phyloP scores from a whole-genome alignment of 2,888 invertebrate genomes.

The Mimachlamys varia region DNA sequence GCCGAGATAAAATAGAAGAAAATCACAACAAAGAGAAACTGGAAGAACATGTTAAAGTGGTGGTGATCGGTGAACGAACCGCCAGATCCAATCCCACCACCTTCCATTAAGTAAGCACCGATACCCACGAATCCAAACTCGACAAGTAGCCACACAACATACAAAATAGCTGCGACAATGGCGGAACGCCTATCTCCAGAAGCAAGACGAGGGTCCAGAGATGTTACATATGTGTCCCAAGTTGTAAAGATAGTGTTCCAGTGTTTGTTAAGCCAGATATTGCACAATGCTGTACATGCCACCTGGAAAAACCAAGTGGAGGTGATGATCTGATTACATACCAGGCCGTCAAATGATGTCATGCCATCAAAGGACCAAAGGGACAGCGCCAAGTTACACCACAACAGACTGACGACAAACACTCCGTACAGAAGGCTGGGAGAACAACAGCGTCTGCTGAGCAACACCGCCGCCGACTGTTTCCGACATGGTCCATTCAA shows the following conservation, averaged over 20 bases:
- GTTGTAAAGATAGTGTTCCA: slow-evolving; percentile 55
- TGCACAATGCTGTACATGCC: slow-evolving; percentile 55
- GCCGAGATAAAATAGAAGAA: slow-evolving; percentile 60
- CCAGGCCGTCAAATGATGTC: slow-evolving; percentile 54
- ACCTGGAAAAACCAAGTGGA: slow-evolving; percentile 63
- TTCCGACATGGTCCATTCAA: background rate
- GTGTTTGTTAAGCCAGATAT: slow-evolving; percentile 49
- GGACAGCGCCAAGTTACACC: slow-evolving; percentile 56
- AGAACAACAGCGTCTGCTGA: background rate
- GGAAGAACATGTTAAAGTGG: background rate
- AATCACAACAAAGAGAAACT: slow-evolving; percentile 47
- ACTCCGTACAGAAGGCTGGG: slow-evolving; percentile 48
- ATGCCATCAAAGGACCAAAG: slow-evolving; percentile 54
- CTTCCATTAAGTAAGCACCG: slow-evolving; percentile 41
- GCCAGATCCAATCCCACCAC: background rate
- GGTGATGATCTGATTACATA: slow-evolving; percentile 61
- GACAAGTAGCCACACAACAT: slow-evolving; percentile 53
- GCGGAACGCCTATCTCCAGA: slow-evolving; percentile 44
- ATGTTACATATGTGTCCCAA: slow-evolving; percentile 54
- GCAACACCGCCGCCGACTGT: background rate
- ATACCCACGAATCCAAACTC: slow-evolving; percentile 55
- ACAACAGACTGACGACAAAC: slow-evolving; percentile 53
- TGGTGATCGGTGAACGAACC: slow-evolving; percentile 8
- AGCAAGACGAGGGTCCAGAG: slow-evolving; percentile 48
- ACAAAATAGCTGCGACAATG: slow-evolving; percentile 48